Evolutionary conservation across 2,113 vertebrate species (phyloP), one percentile per base, ranked within the genome.

Genomic region (Menidia beryllina): DNA sequence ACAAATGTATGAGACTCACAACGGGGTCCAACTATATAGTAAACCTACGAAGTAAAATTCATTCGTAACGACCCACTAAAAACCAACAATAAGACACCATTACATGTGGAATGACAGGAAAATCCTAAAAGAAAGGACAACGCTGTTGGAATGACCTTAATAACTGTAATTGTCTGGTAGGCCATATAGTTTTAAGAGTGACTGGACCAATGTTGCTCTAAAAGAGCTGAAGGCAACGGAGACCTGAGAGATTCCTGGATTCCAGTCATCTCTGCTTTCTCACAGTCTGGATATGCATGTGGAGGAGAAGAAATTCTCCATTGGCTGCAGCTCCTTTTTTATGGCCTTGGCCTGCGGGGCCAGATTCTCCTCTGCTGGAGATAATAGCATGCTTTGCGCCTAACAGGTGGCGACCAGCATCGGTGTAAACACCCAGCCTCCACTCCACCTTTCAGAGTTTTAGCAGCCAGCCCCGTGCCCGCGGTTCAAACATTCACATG

Each of bases 381-480:
- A 90, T 93, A 93, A 94, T 94, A 91, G 92, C 68, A 93, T 79
- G 86, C 89, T 90, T 89, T 64, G 73, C 74, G 49, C 34, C 56
- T 84, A 93, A 90, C 93, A 94, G 93, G 92, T 93, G 92, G 90
- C 69, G 79, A 86, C 84, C 84, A 87, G 82, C 63, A 63, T 65
- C 45, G 49, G 47, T 30, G 77, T 90, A 90, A 92, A 91, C 89
- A 90, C 75, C 71, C 75, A 69, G 73, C 81, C 65, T 89, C 43
- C 53, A 39, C 54, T 79, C 39, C 51, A 63, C 80, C 75, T 82
- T 76, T 80, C 59, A 26, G 51, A 55, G 49, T 41, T 77, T 59
- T 9, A 72, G 77, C 75, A 41, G 60, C 27, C 66, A 66, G 60
- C n/a, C 1, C 50, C 0, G 15, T 55, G 64, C 30, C 10, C 4